phyloP scores from a whole-genome alignment of 2,888 invertebrate species.

The Rhyacophila evoluta region DNA sequence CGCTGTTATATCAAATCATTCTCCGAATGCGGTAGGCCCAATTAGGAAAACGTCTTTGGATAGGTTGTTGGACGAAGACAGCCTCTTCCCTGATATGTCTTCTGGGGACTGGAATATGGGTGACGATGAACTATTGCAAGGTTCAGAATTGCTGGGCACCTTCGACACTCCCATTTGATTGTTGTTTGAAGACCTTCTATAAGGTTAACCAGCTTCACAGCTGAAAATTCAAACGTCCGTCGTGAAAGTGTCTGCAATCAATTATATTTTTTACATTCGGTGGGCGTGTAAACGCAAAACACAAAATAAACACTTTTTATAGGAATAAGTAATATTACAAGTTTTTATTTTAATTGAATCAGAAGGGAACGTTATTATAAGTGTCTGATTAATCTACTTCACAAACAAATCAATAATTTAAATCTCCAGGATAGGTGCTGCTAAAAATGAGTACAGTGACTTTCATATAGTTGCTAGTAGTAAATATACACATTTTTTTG shows the following conservation, averaged over 20 bases:
- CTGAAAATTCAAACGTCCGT: not conserved
- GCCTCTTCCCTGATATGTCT: conserved; percentile 42
- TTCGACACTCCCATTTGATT: conserved; percentile 51
- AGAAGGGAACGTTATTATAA: too few relatives aligned
- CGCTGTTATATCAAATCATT: conserved; percentile 28
- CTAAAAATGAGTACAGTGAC: too few relatives aligned
- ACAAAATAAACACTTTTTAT: not conserved
- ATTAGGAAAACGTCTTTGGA: conserved; percentile 5
- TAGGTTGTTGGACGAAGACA: conserved; percentile 42
- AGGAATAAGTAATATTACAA: not conserved
- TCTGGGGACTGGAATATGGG: conserved; percentile 39
- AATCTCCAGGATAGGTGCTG: too few relatives aligned
- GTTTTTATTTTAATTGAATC: not conserved
- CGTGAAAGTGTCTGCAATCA: conserved; percentile 15
- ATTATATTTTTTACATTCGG: conserved; percentile 15
- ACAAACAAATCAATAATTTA: too few relatives aligned
- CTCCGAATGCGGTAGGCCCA: not conserved
- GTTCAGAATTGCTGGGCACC: conserved; percentile 42
- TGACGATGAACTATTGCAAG: conserved; percentile 41
- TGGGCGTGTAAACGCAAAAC: not conserved
- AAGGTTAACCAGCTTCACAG: conserved; percentile 25
- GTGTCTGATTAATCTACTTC: too few relatives aligned
- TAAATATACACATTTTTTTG: too few relatives aligned
- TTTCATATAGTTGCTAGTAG: too few relatives aligned
- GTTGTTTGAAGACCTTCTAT: conserved; percentile 51